Evolutionary conservation across 2,797 vertebrate genomes (phyloP).

Genomic region (Garrulus glandarius): DNA sequence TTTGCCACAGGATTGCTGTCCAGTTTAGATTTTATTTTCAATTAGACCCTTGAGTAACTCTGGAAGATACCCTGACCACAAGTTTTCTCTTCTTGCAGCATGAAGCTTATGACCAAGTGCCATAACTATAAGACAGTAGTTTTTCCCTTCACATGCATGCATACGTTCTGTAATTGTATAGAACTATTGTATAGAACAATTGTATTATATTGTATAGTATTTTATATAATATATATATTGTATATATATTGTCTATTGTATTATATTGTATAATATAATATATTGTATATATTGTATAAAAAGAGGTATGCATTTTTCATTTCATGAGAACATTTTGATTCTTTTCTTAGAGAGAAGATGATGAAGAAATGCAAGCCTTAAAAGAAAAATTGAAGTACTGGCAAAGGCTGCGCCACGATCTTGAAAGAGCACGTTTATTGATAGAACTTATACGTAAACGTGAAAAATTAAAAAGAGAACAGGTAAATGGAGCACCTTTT

Average conservation of each 20-base stretch:
- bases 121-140: accelerated
- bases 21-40: background rate
- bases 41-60: background rate
- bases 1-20: background rate
- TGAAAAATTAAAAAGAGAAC: constrained; percentile 97
- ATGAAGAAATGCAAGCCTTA: constrained; percentile 90
- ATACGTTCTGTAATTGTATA: background rate
- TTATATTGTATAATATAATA: no score
- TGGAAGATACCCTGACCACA: background rate
- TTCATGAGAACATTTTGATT: background rate
- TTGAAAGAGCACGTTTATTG: constrained; percentile 90
- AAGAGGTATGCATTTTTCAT: background rate
- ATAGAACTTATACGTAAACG: constrained; percentile 95
- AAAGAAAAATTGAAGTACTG: constrained; percentile 95
- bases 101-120: background rate
- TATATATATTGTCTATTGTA: no score
- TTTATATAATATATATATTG: no score
- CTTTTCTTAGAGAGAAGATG: constrained; percentile 82
- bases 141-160: background rate
- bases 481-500: constrained; percentile 75
- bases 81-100: background rate
- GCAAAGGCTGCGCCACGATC: constrained; percentile 93
- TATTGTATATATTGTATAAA: background rate
- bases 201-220: no score
- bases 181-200: background rate